Conservation (phyloP, 2,888 invertebrate genomes). For the Aphodius granarius region DNA sequence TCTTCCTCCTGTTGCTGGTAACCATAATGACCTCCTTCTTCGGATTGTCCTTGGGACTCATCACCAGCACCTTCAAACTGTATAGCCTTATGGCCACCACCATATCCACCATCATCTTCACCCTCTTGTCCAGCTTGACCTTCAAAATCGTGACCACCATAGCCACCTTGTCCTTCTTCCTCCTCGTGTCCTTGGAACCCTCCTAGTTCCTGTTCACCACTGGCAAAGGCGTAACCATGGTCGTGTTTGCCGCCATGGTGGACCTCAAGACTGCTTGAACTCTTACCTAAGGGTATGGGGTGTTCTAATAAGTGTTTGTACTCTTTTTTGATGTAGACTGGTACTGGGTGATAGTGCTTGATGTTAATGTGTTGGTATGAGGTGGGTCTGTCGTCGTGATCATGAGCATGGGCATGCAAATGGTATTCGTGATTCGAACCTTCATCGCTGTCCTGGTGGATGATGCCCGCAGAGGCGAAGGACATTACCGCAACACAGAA, state of each 20-base stretch:
- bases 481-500: background rate
- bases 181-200: conserved; percentile 17
- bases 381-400: conserved; percentile 53
- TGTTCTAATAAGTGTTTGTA: conserved; percentile 66
- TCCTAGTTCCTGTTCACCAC: background rate
- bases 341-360: conserved; percentile 71
- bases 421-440: conserved; percentile 16
- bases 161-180: conserved; percentile 1
- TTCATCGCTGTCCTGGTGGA: conserved; percentile 9
- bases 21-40: background rate
- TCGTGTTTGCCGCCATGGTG: conserved; percentile 43
- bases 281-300: conserved; percentile 65
- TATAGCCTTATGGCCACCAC: background rate
- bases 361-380: conserved; percentile 72
- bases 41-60: background rate
- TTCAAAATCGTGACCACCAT: conserved; percentile 9
- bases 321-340: conserved; percentile 70
- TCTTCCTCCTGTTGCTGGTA: background rate
- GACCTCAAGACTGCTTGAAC: conserved; percentile 39
- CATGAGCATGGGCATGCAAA: background rate
- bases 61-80: background rate
- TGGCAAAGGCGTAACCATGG: conserved; percentile 39
- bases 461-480: conserved; percentile 7
- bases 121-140: conserved; percentile 16
- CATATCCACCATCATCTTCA: background rate